phyloP scores from a whole-genome alignment of 1,140 invertebrate species.

The Pomacea maculata region DNA sequence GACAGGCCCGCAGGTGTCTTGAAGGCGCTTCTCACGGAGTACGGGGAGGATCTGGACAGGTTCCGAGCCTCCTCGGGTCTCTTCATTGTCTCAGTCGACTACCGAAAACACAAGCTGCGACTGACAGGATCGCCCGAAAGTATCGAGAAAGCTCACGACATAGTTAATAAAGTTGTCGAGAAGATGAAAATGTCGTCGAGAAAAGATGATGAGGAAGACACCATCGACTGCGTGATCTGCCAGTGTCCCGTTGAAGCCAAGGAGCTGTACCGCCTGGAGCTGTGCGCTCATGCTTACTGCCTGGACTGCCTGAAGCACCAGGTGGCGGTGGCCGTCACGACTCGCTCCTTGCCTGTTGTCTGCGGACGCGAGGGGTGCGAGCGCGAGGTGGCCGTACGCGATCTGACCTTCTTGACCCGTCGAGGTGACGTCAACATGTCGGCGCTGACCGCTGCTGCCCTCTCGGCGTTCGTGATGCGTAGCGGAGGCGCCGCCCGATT shows the following conservation, averaged over 20 bases:
- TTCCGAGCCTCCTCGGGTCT: constrained; percentile 28
- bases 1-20: constrained; percentile 47
- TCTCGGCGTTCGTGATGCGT: constrained; percentile 32
- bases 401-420: constrained; percentile 34
- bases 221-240: constrained; percentile 54
- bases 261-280: constrained; percentile 48
- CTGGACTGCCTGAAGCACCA: constrained; percentile 42
- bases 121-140: constrained; percentile 38
- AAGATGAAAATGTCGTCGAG: too few relatives aligned
- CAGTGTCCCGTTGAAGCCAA: constrained; percentile 41
- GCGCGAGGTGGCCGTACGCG: constrained; percentile 36
- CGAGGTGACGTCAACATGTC: constrained; percentile 14
- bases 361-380: constrained; percentile 50
- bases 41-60: constrained; percentile 33
- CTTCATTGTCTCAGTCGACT: constrained; percentile 29
- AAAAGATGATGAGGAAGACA: not conserved
- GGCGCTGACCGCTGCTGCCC: constrained; percentile 31
- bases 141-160: constrained; percentile 25
- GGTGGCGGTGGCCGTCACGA: constrained; percentile 28
- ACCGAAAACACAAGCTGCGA: constrained; percentile 40
- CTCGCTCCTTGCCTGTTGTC: constrained; percentile 41
- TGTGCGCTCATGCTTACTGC: constrained; percentile 59
- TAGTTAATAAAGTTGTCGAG: too few relatives aligned
- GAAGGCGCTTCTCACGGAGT: constrained; percentile 45
- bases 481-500: constrained; percentile 39